Base-by-base conservation (phyloP, 2,797 vertebrate genomes). In the Notamacropus eugenii region DNA sequence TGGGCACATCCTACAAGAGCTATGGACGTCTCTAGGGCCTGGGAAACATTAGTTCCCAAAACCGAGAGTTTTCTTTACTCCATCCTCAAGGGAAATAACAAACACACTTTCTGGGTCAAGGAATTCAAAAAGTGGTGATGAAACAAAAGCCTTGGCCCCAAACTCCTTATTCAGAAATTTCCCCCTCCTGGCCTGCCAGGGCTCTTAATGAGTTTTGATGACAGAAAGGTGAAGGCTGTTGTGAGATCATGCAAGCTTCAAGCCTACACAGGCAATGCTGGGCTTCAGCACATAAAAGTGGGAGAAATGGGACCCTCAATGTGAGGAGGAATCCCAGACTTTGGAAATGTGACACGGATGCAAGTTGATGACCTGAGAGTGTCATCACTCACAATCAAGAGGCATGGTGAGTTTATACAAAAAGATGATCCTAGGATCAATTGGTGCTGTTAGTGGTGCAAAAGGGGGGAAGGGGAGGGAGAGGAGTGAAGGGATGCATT, bases 121-220 rank as follows among this genome's bases (percentile, higher is more conserved):
- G 40, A 87, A 22, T 28, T 87, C 40, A 50, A 10, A 87, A 87
- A 87, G 22, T 11, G 9, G 22, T 46, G 74, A 50, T 50, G 74
- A 46, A 46, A 50, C 22, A 12, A 27, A n/a, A 27, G 22, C 22
- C 24, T 82, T 87, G 62, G 40, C 74, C 74, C 40, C n/a, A 54
- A 97, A 94, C n/a, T 54, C 91, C 92, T 92, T 96, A 59, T 56
- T 94, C 74, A 92, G 62, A 96, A 96, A 95, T 29, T 55, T 67
- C 40, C 91, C 92, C 12, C 90, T 62, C 95, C 24, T 90, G 14
- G 50, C 2, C 74, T 96, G 11, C 31, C 92, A 93, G 54, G 82
- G 93, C 22, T 95, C 58, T 16, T 34, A 90, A 27, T 91, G 54
- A 46, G 8, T 90, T 92, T 92, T 95, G 96, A 91, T 16, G 9